These are phyloP conservation scores for Scaptodrosophila lebanonensis DNA, from an alignment of 1,140 invertebrate genomes.

Conservation along the genomic window DNA sequence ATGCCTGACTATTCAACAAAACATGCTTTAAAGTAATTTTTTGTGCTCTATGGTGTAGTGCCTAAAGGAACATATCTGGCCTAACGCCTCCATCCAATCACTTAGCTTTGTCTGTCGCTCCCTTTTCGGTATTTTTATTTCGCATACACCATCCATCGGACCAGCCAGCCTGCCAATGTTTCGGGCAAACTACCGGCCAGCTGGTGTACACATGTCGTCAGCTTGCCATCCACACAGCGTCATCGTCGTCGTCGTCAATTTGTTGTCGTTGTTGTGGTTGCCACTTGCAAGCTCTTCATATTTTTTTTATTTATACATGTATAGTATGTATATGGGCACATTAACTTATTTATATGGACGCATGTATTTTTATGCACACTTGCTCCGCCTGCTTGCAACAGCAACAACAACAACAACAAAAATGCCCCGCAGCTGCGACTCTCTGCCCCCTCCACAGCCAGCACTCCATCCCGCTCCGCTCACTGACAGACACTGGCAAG, in stretches of 20 bases:
- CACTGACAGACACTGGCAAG: too few relatives aligned
- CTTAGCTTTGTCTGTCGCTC: background rate
- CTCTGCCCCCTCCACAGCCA: background rate
- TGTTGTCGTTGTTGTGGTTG: slow-evolving; percentile 13
- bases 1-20: too few relatives aligned
- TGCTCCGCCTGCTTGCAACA: slow-evolving; percentile 19
- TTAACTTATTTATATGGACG: slow-evolving; percentile 12
- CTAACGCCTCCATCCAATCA: slow-evolving; percentile 36
- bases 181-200: slow-evolving; percentile 17
- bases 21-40: slow-evolving; percentile 1
- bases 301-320: slow-evolving; percentile 6
- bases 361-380: slow-evolving; percentile 40
- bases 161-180: too few relatives aligned
- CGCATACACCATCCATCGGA: background rate
- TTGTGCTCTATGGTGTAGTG: background rate
- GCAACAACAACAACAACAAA: background rate
- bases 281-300: slow-evolving; percentile 18
- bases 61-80: slow-evolving; percentile 2
- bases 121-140: background rate
- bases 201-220: slow-evolving; percentile 61
- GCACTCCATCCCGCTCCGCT: too few relatives aligned
- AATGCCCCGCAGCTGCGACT: slow-evolving; percentile 15
- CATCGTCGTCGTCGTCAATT: slow-evolving; percentile 48
- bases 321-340: slow-evolving; percentile 22
- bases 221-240: slow-evolving; percentile 17